Base-by-base conservation (phyloP, 2,113 vertebrate species). In the Craseonycteris thonglongyai region DNA sequence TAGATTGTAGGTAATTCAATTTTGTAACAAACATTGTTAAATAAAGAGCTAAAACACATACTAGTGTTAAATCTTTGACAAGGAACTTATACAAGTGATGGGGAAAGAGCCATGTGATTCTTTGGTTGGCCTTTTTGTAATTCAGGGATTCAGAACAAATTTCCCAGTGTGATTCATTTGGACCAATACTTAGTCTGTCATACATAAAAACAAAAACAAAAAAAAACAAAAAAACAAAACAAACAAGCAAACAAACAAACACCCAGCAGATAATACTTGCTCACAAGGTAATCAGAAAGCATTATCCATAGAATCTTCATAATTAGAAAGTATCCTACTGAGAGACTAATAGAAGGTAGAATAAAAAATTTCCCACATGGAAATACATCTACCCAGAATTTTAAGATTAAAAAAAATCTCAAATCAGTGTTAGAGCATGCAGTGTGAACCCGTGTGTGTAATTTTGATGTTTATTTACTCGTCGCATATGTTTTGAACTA, bases 1-100 rank as follows among this genome's bases (percentile, higher is more conserved):
- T 33, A 78, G 63, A 45, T 51, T 92, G 12, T 58, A 56, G 21
- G 21, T 80, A 74, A 86, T 61, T 68, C 18, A 10, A 35, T 80
- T 95, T 93, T 89, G 84, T 87, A 94, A 56, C 2, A 92, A 88
- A 92, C 54, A 49, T 88, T 89, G 68, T 91, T 81, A 82, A 95
- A 92, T 84, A 19, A 66, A 95, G 65, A 93, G 14, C n/a, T 88
- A 66, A 91, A 88, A 58, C 49, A 88, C 26, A 54, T 88, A 38
- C n/a, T n/a, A 51, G 79, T 28, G 90, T 84, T 69, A 74, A 78
- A 33, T 69, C 51, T 79, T 92, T 47, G 40, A 40, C 10, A 45
- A 22, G 28, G 16, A 42, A 91, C 42, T 92, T 84, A 75, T 12
- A 45, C 47, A 65, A 49, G 30, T 33, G n/a, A 56, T 56, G 21